These are phyloP conservation scores for Pseudococcus longispinus DNA, from an alignment of 2,888 invertebrate species.

Conservation along the genomic window DNA sequence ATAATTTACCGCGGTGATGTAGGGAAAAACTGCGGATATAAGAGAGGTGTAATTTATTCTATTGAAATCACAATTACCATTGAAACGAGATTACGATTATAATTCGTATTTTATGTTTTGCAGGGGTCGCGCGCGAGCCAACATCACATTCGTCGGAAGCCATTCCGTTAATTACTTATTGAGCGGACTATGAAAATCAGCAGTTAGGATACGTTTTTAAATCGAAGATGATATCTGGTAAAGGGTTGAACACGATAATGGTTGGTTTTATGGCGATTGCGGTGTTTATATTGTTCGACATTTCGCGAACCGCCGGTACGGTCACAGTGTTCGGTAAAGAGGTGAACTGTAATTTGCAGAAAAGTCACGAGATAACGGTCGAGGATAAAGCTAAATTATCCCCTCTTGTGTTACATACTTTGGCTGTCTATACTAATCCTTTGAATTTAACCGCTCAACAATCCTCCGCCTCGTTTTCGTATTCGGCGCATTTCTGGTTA, in stretches of 20 bases:
- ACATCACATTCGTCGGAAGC: constrained; percentile 28
- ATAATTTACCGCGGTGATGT: not conserved
- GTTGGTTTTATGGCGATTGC: constrained; percentile 52
- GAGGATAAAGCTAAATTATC: constrained; percentile 49
- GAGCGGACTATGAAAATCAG: constrained; percentile 48
- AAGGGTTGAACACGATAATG: constrained; percentile 53
- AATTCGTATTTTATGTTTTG: constrained; percentile 47
- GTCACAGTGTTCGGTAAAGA: constrained; percentile 15
- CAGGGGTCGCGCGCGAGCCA: constrained; percentile 46
- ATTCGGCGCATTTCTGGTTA: constrained; percentile 65
- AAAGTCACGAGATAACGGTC: constrained; percentile 52
- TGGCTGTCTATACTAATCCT: constrained; percentile 63
- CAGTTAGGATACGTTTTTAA: constrained; percentile 43
- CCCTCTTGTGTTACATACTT: constrained; percentile 67
- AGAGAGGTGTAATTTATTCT: constrained; percentile 9
- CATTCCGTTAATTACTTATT: constrained; percentile 48
- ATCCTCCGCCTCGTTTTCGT: constrained; percentile 54
- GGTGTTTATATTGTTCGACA: constrained; percentile 46
- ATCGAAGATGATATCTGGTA: constrained; percentile 48
- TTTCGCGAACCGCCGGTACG: constrained; percentile 37
- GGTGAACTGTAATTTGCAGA: constrained; percentile 28
- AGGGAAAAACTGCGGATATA: constrained; percentile 10
- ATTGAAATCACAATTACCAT: constrained; percentile 44
- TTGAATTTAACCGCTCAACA: constrained; percentile 57
- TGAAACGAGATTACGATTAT: constrained; percentile 39